A percentile compares a stretch with the other conserved stretches of the same genome.
These are phyloP conservation scores for Gobionotothen gibberifrons DNA, from an alignment of 2,797 vertebrate species.

Conservation along the genomic window DNA sequence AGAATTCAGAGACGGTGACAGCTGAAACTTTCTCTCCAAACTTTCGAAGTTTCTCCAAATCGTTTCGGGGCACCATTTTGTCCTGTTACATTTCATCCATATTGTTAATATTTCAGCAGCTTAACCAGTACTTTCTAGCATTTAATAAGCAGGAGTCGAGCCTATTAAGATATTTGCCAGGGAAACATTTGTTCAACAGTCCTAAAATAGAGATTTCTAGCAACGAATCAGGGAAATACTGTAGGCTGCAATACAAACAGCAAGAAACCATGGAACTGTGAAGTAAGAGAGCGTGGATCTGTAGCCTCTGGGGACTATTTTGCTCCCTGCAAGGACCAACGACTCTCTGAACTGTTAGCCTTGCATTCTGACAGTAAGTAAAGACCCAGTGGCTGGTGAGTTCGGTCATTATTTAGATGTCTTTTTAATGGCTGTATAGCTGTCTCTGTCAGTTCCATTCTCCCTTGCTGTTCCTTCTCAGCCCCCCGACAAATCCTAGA, in stretches of 20 bases:
- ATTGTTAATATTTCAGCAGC: conserved; percentile 18
- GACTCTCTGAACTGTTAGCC: conserved; percentile 52
- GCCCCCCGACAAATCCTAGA: conserved; percentile 11
- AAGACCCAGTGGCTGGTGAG: conserved; percentile 54
- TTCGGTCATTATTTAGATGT: conserved; percentile 64
- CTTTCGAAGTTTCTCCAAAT: conserved; percentile 25
- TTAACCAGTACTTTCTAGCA: conserved; percentile 8
- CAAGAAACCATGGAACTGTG: conserved; percentile 37
- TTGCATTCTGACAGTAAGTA: conserved; percentile 57
- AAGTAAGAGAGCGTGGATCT: conserved; percentile 39
- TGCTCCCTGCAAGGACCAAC: conserved; percentile 48
- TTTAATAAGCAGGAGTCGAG: conserved; percentile 11
- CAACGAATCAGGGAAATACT: conserved; percentile 16
- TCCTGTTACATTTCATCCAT: conserved; percentile 9
- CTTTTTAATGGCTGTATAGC: conserved; percentile 63
- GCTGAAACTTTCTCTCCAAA: conserved; percentile 35
- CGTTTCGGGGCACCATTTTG: not conserved
- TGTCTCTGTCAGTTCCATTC: conserved; percentile 31
- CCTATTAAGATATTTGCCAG: conserved; percentile 3
- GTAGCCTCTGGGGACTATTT: conserved; percentile 48
- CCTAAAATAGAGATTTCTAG: conserved; percentile 14
- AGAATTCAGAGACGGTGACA: conserved; percentile 27
- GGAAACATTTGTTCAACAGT: not conserved
- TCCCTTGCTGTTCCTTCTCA: conserved; percentile 23
- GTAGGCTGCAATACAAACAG: conserved; percentile 35